Evolutionary conservation across 1,140 invertebrate genomes (phyloP).

Genomic region (Aphis gossypii): DNA sequence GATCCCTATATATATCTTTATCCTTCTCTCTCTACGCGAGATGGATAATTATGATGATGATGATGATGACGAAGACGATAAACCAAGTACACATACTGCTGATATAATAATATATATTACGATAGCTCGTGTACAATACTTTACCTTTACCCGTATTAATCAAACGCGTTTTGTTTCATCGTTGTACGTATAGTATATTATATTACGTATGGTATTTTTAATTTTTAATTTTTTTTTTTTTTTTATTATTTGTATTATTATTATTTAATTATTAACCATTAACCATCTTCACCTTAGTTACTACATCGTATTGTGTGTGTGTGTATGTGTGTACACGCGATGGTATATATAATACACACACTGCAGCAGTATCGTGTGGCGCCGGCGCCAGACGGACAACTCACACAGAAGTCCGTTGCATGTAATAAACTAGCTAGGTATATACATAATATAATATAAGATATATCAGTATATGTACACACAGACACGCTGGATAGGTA

Average conservation of each 20-base stretch:
- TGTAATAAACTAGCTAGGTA: not conserved
- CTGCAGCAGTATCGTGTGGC: conserved; percentile 32
- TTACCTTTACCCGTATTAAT: not conserved
- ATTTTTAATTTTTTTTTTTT: conserved; percentile 1
- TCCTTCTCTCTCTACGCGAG: not conserved
- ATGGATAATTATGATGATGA: not conserved
- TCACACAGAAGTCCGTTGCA: conserved; percentile 34
- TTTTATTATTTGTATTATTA: conserved; percentile 26
- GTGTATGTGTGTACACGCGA: not conserved
- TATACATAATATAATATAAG: not conserved
- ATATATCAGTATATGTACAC: not conserved
- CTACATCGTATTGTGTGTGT: not conserved
- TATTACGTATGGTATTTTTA: not conserved
- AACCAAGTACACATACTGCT: not conserved
- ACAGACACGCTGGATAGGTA: not conserved
- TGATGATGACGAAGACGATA: not conserved
- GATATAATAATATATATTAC: not conserved
- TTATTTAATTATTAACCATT: conserved; percentile 52
- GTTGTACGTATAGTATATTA: not conserved
- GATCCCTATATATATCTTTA: not conserved
- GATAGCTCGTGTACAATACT: not conserved
- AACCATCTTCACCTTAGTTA: conserved; percentile 8
- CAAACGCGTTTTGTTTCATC: not conserved
- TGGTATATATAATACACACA: not conserved
- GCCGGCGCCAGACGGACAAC: conserved; percentile 50